Conservation (phyloP, 2,888 invertebrate genomes). For the Caradrina clavipalpis region DNA sequence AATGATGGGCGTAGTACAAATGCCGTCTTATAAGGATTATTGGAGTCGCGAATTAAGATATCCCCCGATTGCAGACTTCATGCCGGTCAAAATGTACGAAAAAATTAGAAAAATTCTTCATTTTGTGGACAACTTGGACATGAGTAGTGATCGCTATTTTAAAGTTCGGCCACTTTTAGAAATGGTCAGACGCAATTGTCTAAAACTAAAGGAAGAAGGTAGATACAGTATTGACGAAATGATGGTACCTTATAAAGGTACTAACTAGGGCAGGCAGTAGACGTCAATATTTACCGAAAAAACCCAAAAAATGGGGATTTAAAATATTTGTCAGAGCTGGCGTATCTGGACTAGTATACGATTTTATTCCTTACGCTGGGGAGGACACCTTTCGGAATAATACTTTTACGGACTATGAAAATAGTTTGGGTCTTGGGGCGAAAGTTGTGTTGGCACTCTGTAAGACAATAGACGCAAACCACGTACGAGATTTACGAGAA, state of each 20-base stretch:
- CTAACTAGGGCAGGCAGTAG: not conserved
- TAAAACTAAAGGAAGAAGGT: slow-evolving; percentile 10
- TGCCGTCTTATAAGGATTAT: not conserved
- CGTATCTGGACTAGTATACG: slow-evolving; percentile 5
- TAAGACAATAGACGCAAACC: slow-evolving; percentile 1
- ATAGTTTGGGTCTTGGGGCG: slow-evolving; percentile 1
- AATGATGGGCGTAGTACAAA: not conserved
- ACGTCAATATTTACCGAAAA: not conserved
- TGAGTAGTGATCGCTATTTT: slow-evolving; percentile 15
- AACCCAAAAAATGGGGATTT: slow-evolving; percentile 8
- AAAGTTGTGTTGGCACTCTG: slow-evolving; percentile 9
- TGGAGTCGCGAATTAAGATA: not conserved
- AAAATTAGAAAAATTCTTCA: slow-evolving; percentile 5
- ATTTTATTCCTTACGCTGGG: slow-evolving; percentile 5
- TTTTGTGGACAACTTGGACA: slow-evolving; percentile 5
- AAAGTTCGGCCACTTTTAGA: slow-evolving; percentile 12
- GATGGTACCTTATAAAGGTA: slow-evolving; percentile 12
- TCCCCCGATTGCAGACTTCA: not conserved
- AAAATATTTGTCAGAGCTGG: slow-evolving; percentile 10
- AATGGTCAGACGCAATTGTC: slow-evolving; percentile 9
- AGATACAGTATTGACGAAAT: slow-evolving; percentile 17
- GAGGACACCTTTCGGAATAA: slow-evolving; percentile 1
- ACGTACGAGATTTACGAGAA: not conserved
- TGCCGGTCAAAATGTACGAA: not conserved
- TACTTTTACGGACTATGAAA: not conserved